Conservation (phyloP, 2,113 vertebrate genomes). For the Colossoma macropomum region DNA sequence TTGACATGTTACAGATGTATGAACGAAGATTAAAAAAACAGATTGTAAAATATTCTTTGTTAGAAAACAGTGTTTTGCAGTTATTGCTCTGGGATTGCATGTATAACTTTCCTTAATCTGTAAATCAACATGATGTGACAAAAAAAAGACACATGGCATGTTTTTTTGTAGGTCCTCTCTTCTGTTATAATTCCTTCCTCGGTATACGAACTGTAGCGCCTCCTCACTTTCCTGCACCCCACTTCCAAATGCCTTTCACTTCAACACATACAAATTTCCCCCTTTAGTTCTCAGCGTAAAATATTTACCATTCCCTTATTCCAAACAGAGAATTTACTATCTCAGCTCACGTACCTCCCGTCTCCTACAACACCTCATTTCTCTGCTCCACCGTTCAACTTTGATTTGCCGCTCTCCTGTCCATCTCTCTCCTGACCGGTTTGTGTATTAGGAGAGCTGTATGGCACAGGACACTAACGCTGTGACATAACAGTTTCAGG, state of each 20-base stretch:
- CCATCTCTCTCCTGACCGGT: background rate
- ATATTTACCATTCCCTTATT: constrained; percentile 4
- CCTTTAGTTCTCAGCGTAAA: background rate
- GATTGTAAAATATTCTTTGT: constrained; percentile 30
- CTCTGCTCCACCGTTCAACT: constrained; percentile 15
- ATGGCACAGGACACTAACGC: background rate
- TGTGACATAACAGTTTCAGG: background rate
- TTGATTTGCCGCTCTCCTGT: background rate
- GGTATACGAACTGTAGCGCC: background rate
- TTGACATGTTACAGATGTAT: constrained; percentile 13
- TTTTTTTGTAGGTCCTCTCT: background rate
- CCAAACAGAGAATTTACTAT: background rate
- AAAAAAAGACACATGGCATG: too few species aligned
- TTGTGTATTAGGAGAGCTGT: background rate
- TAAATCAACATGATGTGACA: too few species aligned
- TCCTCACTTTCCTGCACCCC: background rate
- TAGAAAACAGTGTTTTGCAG: constrained; percentile 36
- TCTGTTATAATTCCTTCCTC: background rate
- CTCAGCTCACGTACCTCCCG: background rate
- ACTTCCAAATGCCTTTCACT: constrained; percentile 8
- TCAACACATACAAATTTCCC: constrained; percentile 21
- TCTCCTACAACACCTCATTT: background rate
- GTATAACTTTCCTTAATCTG: background rate
- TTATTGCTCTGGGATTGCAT: constrained; percentile 22
- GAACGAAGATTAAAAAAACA: background rate